Base-by-base conservation (phyloP, 92 coral and sea anemone genomes). In the Parazoanthus atlanticus region DNA sequence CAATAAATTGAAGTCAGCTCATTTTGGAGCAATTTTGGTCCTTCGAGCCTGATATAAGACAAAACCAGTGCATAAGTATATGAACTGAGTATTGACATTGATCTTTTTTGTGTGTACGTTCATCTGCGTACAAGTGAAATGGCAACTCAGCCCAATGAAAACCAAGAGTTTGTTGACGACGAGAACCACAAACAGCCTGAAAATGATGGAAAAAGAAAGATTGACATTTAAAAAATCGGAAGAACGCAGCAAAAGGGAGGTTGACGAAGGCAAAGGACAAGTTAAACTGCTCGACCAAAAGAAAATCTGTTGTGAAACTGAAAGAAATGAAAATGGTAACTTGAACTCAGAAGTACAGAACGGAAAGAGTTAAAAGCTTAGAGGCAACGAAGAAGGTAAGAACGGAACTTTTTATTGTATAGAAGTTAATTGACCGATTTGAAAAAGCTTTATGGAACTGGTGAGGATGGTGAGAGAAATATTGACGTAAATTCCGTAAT, bases 191-290 rank as follows among this genome's bases (percentile, higher is more conserved):
- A 56, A 56, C 65, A n/a, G n/a, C n/a, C n/a, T n/a, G n/a, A n/a
- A n/a, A n/a, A n/a, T n/a, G n/a, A n/a, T n/a, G n/a, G n/a, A n/a
- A n/a, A n/a, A n/a, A n/a, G 38, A 36, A 36, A 36, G 38, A 5
- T 36, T 36, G 38, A 36, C 38, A 36, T 36, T n/a, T n/a, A n/a
- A n/a, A n/a, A n/a, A 56, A 3, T 17, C 3, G 43, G 43, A 40
- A 40, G 43, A 4, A 40, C 0, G 43, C 43, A 2, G 43, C 43
- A 40, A 40, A 40, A 52, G n/a, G n/a, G n/a, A n/a, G n/a, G n/a
- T n/a, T n/a, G n/a, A n/a, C n/a, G n/a, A n/a, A n/a, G 43, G 83
- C 70, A 31, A 79, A 52, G 69, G 52, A 79, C 28, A 79, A 79
- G 83, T 79, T 79, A 36, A 79, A 79, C 43, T 79, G 7, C 26